These are phyloP conservation scores for Melinopterus prodromus DNA, from an alignment of 2,888 invertebrate genomes.

Conservation along the genomic window DNA sequence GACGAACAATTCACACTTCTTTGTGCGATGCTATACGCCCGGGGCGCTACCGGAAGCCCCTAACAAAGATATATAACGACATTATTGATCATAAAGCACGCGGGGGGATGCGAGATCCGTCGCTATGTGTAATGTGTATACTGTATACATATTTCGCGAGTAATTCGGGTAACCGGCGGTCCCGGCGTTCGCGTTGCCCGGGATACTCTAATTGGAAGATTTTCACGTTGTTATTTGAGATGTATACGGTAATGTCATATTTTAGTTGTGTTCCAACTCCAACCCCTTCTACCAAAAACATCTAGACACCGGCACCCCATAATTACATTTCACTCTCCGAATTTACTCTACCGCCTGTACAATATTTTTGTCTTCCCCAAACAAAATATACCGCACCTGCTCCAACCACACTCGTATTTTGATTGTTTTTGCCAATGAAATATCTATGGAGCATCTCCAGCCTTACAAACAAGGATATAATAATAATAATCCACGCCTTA, in stretches of 20 bases:
- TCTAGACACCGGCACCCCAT: not conserved
- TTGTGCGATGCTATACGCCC: constrained; percentile 17
- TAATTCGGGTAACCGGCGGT: constrained; percentile 35
- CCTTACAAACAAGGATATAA: too few relatives aligned
- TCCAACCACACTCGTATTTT: too few relatives aligned
- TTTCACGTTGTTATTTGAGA: constrained; percentile 56
- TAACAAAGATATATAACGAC: constrained; percentile 26
- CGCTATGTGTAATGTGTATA: constrained; percentile 19
- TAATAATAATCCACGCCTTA: too few relatives aligned
- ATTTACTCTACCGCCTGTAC: not conserved
- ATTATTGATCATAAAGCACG: constrained; percentile 25
- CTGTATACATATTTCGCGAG: constrained; percentile 27
- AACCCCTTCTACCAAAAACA: constrained; percentile 4
- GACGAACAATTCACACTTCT: constrained; percentile 26
- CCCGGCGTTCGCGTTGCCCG: constrained; percentile 47
- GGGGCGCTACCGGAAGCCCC: not conserved
- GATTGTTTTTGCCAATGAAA: too few relatives aligned
- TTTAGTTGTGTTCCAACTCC: constrained; percentile 39
- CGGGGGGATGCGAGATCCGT: not conserved
- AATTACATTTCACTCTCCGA: not conserved
- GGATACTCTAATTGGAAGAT: constrained; percentile 57
- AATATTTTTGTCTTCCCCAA: not conserved
- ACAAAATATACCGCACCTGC: not conserved
- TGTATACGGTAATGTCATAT: constrained; percentile 51
- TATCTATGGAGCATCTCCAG: too few relatives aligned